Evolutionary conservation across 2,888 invertebrate species (phyloP).

Genomic region (Campoletis raptor): DNA sequence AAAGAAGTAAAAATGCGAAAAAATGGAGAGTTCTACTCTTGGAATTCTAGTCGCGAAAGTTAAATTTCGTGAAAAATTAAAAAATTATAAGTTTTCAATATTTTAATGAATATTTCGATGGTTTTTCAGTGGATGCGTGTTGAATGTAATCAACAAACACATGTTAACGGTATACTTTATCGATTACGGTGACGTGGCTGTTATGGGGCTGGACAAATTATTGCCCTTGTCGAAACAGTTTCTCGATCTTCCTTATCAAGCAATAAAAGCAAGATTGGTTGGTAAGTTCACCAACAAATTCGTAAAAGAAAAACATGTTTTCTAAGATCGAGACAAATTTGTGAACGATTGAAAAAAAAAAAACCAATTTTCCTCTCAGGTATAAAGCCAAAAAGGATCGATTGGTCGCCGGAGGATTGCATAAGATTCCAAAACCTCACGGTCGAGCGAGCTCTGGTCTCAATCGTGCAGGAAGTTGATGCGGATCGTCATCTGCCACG

Average conservation of each 20-base stretch:
- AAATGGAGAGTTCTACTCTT: not conserved
- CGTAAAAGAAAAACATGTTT: not conserved
- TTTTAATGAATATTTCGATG: not conserved
- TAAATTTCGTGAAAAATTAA: not conserved
- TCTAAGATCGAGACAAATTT: too few species aligned
- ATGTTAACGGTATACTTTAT: conserved; percentile 88
- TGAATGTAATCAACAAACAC: conserved; percentile 86
- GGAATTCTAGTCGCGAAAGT: not conserved
- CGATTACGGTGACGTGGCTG: conserved; percentile 89
- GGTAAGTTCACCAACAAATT: conserved; percentile 84
- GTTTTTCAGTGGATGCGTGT: conserved; percentile 81
- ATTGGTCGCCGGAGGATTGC: conserved; percentile 92
- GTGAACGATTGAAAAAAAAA: too few species aligned
- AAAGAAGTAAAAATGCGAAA: not conserved
- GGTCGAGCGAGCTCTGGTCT: conserved; percentile 89
- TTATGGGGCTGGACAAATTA: conserved; percentile 86
- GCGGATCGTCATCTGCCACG: conserved; percentile 88
- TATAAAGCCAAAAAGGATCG: conserved; percentile 86
- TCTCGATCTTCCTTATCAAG: conserved; percentile 88
- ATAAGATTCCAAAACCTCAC: conserved; percentile 90
- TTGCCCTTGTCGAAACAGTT: conserved; percentile 87
- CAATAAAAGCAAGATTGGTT: conserved; percentile 88
- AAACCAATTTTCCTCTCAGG: conserved; percentile 79
- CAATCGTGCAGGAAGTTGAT: conserved; percentile 88
- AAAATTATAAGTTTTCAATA: not conserved